These are phyloP conservation scores for Ecliptopera silaceata DNA, from an alignment of 2,888 invertebrate species.

Conservation along the genomic window DNA sequence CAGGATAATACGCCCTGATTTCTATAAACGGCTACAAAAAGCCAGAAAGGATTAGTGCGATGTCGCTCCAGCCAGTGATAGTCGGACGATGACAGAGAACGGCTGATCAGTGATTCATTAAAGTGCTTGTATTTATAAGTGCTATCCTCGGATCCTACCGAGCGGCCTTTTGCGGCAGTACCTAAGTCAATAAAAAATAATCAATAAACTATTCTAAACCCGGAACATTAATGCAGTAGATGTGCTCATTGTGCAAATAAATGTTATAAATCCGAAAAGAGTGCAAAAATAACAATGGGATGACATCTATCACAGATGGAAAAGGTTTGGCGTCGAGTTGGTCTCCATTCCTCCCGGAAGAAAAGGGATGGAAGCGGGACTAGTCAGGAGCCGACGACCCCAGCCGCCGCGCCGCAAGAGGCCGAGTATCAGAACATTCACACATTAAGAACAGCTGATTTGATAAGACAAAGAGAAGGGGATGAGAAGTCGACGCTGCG, in stretches of 20 bases:
- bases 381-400: conserved; percentile 67
- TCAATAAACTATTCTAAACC: conserved; percentile 9
- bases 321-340: conserved; percentile 83
- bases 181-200: conserved; percentile 26
- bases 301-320: conserved; percentile 80
- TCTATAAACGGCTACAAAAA: conserved; percentile 36
- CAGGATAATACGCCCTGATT: conserved; percentile 59
- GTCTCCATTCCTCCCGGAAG: conserved; percentile 83
- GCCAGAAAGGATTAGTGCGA: conserved; percentile 13
- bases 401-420: conserved; percentile 58
- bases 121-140: conserved; percentile 44
- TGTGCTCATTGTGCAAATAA: background rate
- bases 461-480: conserved; percentile 77
- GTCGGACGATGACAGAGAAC: conserved; percentile 66
- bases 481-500: conserved; percentile 79
- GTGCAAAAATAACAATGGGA: conserved; percentile 70
- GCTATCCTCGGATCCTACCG: conserved; percentile 38
- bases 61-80: conserved; percentile 17
- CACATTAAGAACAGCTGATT: conserved; percentile 78
- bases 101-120: conserved; percentile 64
- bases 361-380: conserved; percentile 82
- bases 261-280: conserved; percentile 16
- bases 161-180: conserved; percentile 13
- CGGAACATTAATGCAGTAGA: background rate
- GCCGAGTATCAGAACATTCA: conserved; percentile 80